Evolutionary conservation across 1,140 invertebrate genomes (phyloP).

Genomic region (Heliconius nattereri): DNA sequence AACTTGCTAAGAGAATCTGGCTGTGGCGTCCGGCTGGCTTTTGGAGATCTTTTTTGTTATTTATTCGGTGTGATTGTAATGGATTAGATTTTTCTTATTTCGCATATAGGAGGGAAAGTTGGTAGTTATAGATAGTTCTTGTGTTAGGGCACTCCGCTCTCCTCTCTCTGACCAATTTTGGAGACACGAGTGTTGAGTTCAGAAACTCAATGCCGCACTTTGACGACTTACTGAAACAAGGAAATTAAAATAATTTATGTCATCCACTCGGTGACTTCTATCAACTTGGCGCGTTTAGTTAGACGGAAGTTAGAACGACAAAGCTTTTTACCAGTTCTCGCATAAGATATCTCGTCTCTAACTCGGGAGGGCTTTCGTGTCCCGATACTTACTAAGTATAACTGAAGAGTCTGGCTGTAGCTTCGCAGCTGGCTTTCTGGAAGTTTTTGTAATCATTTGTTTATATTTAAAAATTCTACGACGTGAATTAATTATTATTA

Average conservation of each 20-base stretch:
- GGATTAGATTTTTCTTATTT: no score
- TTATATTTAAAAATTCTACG: no score
- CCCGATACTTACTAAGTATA: conserved; percentile 14
- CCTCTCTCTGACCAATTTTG: no score
- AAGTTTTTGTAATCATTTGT: no score
- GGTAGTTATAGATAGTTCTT: no score
- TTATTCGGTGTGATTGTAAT: not conserved
- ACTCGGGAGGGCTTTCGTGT: conserved; percentile 16
- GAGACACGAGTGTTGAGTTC: no score
- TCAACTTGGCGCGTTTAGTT: not conserved
- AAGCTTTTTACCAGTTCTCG: not conserved
- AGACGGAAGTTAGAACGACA: not conserved
- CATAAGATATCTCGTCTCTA: conserved; percentile 8
- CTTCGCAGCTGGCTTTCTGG: not conserved
- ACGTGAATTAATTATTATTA: no score
- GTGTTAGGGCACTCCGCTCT: no score
- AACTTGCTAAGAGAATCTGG: not conserved
- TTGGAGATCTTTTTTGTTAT: not conserved
- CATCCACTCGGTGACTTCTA: not conserved
- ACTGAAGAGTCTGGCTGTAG: not conserved
- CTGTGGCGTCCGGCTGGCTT: not conserved
- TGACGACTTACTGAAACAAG: no score
- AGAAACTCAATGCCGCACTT: no score
- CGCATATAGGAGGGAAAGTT: no score
- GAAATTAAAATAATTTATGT: no score